Percentiles rank a stretch among this genome's conserved stretches.
Evolutionary conservation across 2,888 invertebrate species (phyloP).

Genomic region (Malthinus seriepunctatus): DNA sequence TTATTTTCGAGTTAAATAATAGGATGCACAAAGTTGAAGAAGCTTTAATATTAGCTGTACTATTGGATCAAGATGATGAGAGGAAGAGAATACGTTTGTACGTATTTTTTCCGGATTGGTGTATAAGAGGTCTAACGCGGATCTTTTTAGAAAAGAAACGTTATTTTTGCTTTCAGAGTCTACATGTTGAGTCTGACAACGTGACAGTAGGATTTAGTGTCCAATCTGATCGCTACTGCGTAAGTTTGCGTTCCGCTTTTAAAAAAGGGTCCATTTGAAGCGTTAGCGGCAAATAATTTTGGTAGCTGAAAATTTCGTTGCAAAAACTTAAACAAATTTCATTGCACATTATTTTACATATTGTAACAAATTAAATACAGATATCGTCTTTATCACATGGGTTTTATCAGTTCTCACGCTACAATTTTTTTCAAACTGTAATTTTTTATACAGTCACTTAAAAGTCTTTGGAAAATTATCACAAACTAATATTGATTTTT

Average conservation of each 20-base stretch:
- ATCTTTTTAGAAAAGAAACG: too few species aligned
- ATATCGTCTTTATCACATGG: slow-evolving; percentile 53
- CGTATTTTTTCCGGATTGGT: too few species aligned
- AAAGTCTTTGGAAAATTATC: slow-evolving; percentile 31
- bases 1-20: too few species aligned
- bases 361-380: slow-evolving; percentile 38
- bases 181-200: slow-evolving; percentile 6
- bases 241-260: too few species aligned
- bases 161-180: neutral
- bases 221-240: too few species aligned
- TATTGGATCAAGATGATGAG: too few species aligned
- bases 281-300: slow-evolving; percentile 38
- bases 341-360: slow-evolving; percentile 47
- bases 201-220: too few species aligned
- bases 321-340: slow-evolving; percentile 45
- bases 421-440: slow-evolving; percentile 35
- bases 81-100: too few species aligned
- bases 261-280: slow-evolving; percentile 26
- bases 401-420: slow-evolving; percentile 41
- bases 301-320: slow-evolving; percentile 48
- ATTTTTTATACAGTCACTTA: slow-evolving; percentile 20
- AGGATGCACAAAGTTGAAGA: too few species aligned
- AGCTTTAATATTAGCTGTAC: too few species aligned
- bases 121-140: too few species aligned
- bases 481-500: slow-evolving; percentile 26